phyloP scores from a whole-genome alignment of 2,797 vertebrate species.

The Oryzias dopingdopingensis region DNA sequence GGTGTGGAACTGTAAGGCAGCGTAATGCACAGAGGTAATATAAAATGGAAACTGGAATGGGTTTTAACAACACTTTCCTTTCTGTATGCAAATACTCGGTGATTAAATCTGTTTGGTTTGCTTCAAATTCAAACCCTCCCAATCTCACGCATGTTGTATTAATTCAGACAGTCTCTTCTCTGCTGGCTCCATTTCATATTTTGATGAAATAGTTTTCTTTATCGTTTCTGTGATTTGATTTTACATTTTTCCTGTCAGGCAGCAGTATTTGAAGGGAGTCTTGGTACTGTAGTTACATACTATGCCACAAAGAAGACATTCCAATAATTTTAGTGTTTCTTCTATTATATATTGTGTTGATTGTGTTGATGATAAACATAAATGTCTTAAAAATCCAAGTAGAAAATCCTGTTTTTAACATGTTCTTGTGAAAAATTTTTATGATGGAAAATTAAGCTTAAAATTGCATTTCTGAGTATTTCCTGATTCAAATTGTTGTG shows the following conservation, averaged over 20 bases:
- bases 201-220: constrained; percentile 18
- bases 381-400: too few species aligned
- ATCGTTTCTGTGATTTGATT: constrained; percentile 9
- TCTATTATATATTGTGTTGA: too few species aligned
- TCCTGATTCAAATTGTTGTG: too few species aligned
- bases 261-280: neutral
- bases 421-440: too few species aligned
- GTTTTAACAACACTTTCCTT: constrained; percentile 43
- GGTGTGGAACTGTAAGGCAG: constrained; percentile 29
- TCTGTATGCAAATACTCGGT: constrained; percentile 66
- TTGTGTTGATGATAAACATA: too few species aligned
- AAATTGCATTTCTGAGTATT: too few species aligned
- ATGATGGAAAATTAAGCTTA: too few species aligned
- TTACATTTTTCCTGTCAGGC: neutral
- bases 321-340: too few species aligned
- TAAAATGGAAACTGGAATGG: constrained; percentile 40
- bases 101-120: constrained; percentile 48
- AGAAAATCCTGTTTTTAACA: too few species aligned
- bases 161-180: constrained; percentile 2
- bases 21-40: constrained; percentile 31
- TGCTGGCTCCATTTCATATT: constrained; percentile 4
- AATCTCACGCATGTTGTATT: neutral
- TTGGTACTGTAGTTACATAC: too few species aligned
- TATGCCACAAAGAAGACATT: too few species aligned
- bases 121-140: constrained; percentile 16